Percentiles rank a stretch among this genome's conserved stretches.
Conservation (phyloP, 2,888 invertebrate species). For the Cheilosia impressa region DNA sequence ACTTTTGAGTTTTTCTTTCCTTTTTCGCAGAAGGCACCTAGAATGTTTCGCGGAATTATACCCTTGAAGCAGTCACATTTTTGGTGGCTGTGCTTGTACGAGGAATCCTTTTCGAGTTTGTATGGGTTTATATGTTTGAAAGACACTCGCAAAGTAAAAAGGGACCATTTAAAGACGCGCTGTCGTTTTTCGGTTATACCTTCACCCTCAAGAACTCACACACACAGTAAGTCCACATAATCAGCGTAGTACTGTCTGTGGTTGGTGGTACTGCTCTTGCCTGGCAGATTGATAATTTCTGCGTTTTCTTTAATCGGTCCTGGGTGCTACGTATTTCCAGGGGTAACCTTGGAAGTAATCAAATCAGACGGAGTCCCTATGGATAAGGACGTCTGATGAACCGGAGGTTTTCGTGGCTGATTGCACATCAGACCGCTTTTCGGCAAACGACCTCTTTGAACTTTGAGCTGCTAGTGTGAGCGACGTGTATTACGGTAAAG, state of each 20-base stretch:
- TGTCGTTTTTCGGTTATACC: no score
- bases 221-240: conserved; percentile 2
- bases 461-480: conserved; percentile 14
- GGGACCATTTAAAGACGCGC: no score
- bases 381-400: conserved; percentile 11
- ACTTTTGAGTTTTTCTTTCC: no score
- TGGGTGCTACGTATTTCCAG: background rate
- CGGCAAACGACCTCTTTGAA: background rate
- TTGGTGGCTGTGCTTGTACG: no score
- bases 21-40: no score
- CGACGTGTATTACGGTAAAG: background rate
- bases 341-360: background rate
- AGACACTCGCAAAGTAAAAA: no score
- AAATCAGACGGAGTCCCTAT: conserved; percentile 20
- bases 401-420: conserved; percentile 11
- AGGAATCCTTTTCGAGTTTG: no score
- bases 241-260: conserved; percentile 8
- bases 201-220: no score
- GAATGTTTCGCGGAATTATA: no score
- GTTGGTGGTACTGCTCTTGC: background rate
- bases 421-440: conserved; percentile 5
- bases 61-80: no score
- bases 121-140: no score
- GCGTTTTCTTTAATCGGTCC: conserved; percentile 27
- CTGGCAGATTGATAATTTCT: conserved; percentile 11